A percentile compares a stretch with the other conserved stretches of the same genome.
phyloP scores from a whole-genome alignment of 2,888 invertebrate genomes.

The Rhamnusium bicolor region DNA sequence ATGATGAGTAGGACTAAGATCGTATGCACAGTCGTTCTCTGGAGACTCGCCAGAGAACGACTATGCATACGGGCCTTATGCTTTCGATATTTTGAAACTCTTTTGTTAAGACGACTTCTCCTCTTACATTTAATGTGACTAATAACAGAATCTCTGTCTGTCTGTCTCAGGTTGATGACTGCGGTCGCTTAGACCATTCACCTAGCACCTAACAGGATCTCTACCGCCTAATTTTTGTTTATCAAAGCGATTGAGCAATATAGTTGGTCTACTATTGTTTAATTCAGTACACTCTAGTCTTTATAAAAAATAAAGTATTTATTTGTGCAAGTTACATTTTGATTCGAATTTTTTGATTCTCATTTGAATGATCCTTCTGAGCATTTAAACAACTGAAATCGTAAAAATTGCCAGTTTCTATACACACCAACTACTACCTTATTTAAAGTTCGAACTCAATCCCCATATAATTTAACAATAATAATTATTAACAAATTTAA shows the following conservation, averaged over 20 bases:
- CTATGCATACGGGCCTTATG: too few species aligned
- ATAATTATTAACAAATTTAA: conserved; percentile 5
- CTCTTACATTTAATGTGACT: background rate
- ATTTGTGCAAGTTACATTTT: conserved; percentile 44
- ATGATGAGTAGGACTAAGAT: background rate
- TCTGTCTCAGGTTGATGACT: too few species aligned
- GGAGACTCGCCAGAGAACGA: too few species aligned
- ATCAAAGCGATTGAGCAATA: conserved; percentile 36
- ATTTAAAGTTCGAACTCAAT: conserved; percentile 41
- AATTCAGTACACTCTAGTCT: conserved; percentile 8
- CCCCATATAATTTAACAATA: conserved; percentile 26
- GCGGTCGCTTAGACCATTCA: too few species aligned
- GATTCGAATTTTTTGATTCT: conserved; percentile 46
- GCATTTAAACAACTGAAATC: conserved; percentile 28
- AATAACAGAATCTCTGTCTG: background rate
- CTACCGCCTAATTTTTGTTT: conserved; percentile 16
- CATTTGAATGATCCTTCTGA: background rate
- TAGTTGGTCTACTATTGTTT: conserved; percentile 31
- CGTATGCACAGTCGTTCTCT: too few species aligned
- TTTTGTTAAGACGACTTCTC: background rate
- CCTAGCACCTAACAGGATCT: too few species aligned
- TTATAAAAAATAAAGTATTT: conserved; percentile 36
- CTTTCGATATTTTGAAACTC: too few species aligned
- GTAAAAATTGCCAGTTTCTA: conserved; percentile 46
- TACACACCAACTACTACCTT: conserved; percentile 38